Percentiles rank a stretch among this genome's conserved stretches.
These are phyloP conservation scores for Oithona nana DNA, from an alignment of 2,888 invertebrate species.

Conservation along the genomic window DNA sequence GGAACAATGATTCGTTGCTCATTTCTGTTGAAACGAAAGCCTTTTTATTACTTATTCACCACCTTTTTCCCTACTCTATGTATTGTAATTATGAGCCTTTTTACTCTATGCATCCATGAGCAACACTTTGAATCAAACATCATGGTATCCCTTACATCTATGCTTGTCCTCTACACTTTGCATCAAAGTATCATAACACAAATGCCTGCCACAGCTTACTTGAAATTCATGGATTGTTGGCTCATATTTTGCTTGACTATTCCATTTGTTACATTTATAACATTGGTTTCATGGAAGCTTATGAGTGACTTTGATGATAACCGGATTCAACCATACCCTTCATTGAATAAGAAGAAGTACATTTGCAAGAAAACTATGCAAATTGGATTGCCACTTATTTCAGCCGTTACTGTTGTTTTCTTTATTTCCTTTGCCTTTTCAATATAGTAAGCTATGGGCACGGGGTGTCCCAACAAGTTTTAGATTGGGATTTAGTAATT, in stretches of 20 bases:
- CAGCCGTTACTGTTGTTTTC: too few relatives aligned
- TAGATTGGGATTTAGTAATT: too few relatives aligned
- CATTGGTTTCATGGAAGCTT: neutral
- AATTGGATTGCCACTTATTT: too few relatives aligned
- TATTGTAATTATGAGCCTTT: neutral
- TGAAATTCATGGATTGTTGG: constrained; percentile 11
- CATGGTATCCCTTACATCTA: constrained; percentile 5
- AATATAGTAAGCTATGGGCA: too few relatives aligned
- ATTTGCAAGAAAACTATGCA: too few relatives aligned
- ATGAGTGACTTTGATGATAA: too few relatives aligned
- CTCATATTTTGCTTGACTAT: constrained; percentile 5
- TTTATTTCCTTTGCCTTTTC: too few relatives aligned
- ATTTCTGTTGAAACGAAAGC: neutral
- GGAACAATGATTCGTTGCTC: neutral
- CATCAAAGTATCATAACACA: constrained; percentile 2
- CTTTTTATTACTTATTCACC: neutral
- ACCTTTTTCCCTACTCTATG: constrained; percentile 3
- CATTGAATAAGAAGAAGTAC: too few relatives aligned
- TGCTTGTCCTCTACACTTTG: constrained; percentile 11
- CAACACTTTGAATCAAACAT: constrained; percentile 5
- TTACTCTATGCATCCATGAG: constrained; percentile 8
- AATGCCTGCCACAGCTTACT: constrained; percentile 6
- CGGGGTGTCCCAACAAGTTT: too few relatives aligned
- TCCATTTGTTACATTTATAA: neutral
- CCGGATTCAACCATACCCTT: too few relatives aligned